Evolutionary conservation across 2,888 invertebrate genomes (phyloP), one percentile per base, ranked within the genome.

Genomic region (Phyto melanocephala): DNA sequence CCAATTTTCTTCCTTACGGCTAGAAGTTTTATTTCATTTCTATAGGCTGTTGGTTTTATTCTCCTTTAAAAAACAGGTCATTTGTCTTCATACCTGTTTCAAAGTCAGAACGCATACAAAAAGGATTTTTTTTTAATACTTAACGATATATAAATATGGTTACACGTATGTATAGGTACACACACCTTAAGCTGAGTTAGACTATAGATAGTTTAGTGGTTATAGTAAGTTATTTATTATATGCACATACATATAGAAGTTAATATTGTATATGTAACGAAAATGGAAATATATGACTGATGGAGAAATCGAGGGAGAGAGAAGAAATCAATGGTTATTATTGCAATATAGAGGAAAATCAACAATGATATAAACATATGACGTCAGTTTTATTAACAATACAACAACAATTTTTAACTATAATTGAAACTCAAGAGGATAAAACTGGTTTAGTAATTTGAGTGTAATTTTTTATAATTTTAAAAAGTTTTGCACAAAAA

Each of bases 361-460:
- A 63, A 56, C 62, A 80, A 45, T 75, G 74, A 80, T 63, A 80
- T 45, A 40, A 75, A 63, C 63, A 70, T 47, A 47, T 75, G 56
- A 80, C 42, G 47, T 70, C 70, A 62, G 28, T 37, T 37, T 54
- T 60, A 35, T 52, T 45, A 20, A 52, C 52, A 65, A 65, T 15
- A 62, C 45, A 35, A 0, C n/a, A 52, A 10, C 13, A 62, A 47
- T 37, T 35, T 40, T 60, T 60, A 15, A n/a, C n/a, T n/a, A n/a
- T n/a, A n/a, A n/a, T n/a, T n/a, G n/a, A n/a, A n/a, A n/a, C n/a
- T n/a, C n/a, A n/a, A n/a, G n/a, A n/a, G n/a, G n/a, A n/a, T n/a
- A n/a, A n/a, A n/a, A n/a, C n/a, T n/a, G n/a, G n/a, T n/a, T n/a
- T n/a, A n/a, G n/a, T n/a, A n/a, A n/a, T n/a, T n/a, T n/a, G n/a